Conservation (phyloP, 2,888 invertebrate species). For the Pinctada fucata region DNA sequence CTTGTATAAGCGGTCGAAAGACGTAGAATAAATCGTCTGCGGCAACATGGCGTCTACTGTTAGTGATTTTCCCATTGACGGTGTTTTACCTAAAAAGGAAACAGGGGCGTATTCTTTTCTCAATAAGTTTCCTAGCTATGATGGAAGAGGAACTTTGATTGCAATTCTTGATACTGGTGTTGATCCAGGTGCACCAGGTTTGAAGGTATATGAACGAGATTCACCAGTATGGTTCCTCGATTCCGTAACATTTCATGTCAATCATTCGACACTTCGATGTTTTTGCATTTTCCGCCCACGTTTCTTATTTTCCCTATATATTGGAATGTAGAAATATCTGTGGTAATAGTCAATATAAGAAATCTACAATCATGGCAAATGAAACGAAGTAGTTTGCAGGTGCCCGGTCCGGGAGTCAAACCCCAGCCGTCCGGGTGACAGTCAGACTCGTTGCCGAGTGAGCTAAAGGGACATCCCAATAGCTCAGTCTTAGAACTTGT, state of each 20-base stretch:
- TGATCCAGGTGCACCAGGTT: constrained; percentile 95
- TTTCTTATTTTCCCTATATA: background rate
- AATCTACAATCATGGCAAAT: too few relatives aligned
- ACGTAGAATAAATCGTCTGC: constrained; percentile 30
- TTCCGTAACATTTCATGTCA: too few relatives aligned
- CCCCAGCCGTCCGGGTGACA: too few relatives aligned
- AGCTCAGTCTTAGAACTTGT: too few relatives aligned
- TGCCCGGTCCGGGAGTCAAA: too few relatives aligned
- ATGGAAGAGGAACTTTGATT: constrained; percentile 93
- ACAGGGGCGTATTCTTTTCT: constrained; percentile 93
- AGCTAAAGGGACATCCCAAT: too few relatives aligned
- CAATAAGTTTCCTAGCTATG: constrained; percentile 91
- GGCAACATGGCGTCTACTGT: constrained; percentile 65
- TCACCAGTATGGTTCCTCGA: too few relatives aligned
- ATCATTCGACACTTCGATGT: background rate
- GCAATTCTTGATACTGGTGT: constrained; percentile 99
- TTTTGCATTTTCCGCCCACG: background rate
- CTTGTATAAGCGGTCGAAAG: constrained; percentile 22
- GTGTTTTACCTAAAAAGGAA: constrained; percentile 89
- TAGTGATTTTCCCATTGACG: constrained; percentile 71
- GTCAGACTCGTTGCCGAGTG: too few relatives aligned
- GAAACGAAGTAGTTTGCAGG: too few relatives aligned
- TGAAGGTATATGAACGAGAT: constrained; percentile 82
- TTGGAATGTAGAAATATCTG: too few relatives aligned
- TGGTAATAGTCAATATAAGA: too few relatives aligned